Percentiles rank a stretch among this genome's conserved stretches.
Conservation (phyloP, 1,140 invertebrate genomes). For the Zaprionus tsacasi region DNA sequence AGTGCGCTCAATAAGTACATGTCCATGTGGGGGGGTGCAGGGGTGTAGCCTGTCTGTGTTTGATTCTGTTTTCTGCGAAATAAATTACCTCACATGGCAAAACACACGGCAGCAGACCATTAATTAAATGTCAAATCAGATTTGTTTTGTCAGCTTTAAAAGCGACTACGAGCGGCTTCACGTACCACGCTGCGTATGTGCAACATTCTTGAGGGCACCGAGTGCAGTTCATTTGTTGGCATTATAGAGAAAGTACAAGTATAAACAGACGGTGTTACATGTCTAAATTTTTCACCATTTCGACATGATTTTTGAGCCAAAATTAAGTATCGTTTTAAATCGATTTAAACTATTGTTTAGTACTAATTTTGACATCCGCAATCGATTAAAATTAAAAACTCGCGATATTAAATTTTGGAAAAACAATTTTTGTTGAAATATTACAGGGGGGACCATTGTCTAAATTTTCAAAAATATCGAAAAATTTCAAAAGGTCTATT, state of each 20-base stretch:
- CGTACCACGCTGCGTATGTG: constrained; percentile 1
- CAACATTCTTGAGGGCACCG: not conserved
- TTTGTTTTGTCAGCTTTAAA: constrained; percentile 20
- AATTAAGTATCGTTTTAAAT: too few species aligned
- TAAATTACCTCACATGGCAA: constrained; percentile 60
- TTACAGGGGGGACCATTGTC: too few species aligned
- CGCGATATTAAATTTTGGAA: too few species aligned
- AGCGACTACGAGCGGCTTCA: not conserved
- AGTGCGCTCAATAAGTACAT: constrained; percentile 8
- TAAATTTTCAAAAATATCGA: too few species aligned
- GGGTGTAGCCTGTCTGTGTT: constrained; percentile 12
- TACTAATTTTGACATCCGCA: too few species aligned
- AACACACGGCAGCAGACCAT: constrained; percentile 44
- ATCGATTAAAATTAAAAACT: too few species aligned
- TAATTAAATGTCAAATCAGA: constrained; percentile 58
- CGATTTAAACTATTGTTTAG: too few species aligned
- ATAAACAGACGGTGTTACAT: too few species aligned
- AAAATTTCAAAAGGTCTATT: too few species aligned
- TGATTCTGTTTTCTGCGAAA: constrained; percentile 33
- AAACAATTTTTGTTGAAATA: too few species aligned
- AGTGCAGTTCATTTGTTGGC: not conserved
- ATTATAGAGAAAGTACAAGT: not conserved
- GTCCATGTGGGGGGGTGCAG: constrained; percentile 2
- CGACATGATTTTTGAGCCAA: too few species aligned
- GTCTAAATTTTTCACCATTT: too few species aligned